These are phyloP conservation scores for Orycteropus afer DNA, from an alignment of 2,113 vertebrate species.

Conservation along the genomic window DNA sequence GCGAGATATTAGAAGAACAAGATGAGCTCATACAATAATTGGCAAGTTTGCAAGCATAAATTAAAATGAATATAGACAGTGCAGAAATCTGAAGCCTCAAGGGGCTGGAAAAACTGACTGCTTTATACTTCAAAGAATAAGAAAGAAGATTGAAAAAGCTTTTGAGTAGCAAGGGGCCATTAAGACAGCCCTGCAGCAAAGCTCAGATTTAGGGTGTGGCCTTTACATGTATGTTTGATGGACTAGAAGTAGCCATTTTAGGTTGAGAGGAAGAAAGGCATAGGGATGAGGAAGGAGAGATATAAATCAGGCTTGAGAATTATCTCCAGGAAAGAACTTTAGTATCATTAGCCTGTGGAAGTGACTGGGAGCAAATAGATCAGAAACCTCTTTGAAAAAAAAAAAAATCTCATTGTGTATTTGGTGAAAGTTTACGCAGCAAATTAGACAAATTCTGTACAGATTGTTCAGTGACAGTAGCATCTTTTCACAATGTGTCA, in stretches of 20 bases:
- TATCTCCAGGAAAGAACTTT: not conserved
- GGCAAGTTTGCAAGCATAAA: not conserved
- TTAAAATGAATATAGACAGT: slow-evolving; percentile 37
- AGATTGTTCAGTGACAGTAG: not conserved
- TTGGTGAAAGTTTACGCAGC: not conserved
- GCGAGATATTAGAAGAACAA: slow-evolving; percentile 12
- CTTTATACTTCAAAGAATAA: slow-evolving; percentile 33
- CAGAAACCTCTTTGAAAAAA: not conserved
- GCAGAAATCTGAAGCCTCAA: slow-evolving; percentile 8
- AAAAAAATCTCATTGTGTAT: not conserved
- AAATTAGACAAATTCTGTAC: not conserved
- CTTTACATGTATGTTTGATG: not conserved
- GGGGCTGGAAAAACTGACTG: not conserved
- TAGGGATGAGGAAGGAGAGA: not conserved
- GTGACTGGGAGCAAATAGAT: not conserved
- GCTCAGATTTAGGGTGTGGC: slow-evolving; percentile 41
- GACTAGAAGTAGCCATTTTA: not conserved
- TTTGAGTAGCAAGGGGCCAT: slow-evolving; percentile 8
- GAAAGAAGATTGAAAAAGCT: slow-evolving; percentile 52
- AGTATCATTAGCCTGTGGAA: not conserved
- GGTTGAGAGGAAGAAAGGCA: not conserved
- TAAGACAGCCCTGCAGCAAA: slow-evolving; percentile 35
- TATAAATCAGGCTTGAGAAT: not conserved
- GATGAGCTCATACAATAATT: slow-evolving; percentile 28
- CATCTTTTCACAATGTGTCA: not conserved